Evolutionary conservation across 1,140 invertebrate genomes (phyloP).

Genomic region (Pseudomyrmex concolor): DNA sequence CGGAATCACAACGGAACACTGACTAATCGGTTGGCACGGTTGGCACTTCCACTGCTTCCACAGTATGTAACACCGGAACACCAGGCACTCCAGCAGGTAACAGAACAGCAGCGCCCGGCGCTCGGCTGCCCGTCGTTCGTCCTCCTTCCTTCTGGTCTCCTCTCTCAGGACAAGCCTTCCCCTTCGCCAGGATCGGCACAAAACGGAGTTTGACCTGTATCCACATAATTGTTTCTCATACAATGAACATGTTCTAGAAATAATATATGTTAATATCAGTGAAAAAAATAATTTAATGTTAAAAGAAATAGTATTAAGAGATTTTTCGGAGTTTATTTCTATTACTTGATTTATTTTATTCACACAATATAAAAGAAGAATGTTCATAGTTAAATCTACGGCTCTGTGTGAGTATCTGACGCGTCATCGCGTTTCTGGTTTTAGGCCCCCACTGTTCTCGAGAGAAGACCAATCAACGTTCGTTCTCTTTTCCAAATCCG

Average conservation of each 20-base stretch:
- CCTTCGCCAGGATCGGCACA: slow-evolving; percentile 15
- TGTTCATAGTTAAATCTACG: background rate
- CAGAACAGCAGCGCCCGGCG: slow-evolving; percentile 59
- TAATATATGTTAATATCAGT: too few species aligned
- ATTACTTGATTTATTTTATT: too few species aligned
- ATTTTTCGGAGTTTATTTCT: too few species aligned
- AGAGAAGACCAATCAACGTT: slow-evolving; percentile 45
- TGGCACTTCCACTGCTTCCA: slow-evolving; percentile 34
- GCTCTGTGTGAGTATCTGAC: background rate
- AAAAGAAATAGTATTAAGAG: too few species aligned
- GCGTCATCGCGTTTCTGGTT: background rate
- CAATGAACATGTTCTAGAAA: background rate
- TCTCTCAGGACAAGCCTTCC: slow-evolving; percentile 17
- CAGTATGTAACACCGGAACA: slow-evolving; percentile 63
- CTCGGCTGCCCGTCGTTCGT: slow-evolving; percentile 6
- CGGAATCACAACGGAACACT: slow-evolving; percentile 68
- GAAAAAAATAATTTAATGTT: background rate
- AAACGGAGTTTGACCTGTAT: background rate
- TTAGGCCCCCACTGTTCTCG: slow-evolving; percentile 20
- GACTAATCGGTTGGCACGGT: slow-evolving; percentile 61
- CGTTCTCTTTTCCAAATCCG: background rate
- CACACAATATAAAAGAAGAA: too few species aligned
- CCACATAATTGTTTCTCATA: background rate
- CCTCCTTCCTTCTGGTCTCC: background rate
- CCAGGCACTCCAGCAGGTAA: slow-evolving; percentile 63